Base-by-base conservation (phyloP, 1,140 invertebrate genomes). In the Brachionus asplanchnoidis region DNA sequence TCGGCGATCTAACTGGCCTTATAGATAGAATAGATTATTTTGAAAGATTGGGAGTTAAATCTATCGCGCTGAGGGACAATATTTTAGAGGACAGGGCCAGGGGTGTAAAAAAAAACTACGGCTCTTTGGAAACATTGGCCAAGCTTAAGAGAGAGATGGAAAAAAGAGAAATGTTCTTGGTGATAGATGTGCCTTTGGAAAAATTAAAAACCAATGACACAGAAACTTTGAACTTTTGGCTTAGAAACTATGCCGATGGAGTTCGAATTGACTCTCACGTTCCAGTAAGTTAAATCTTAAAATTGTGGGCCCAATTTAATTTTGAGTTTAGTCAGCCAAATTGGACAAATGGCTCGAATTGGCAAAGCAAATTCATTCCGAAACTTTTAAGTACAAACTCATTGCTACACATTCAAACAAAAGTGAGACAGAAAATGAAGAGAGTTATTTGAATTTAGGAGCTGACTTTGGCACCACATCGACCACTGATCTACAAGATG, bases 141-240 rank as follows among this genome's bases (percentile, higher is more conserved):
- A 40, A 65, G 26, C 40, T 82, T 1, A 82, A 68, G 26, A 82
- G 60, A 28, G 32, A 40, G 23, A 4, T 65, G 12, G 79, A 60
- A 17, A n/a, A 17, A 68, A 68, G 20, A 32, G 82, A 84, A 36
- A 84, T 84, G 32, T 42, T 70, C 44, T 56, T 84, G 9, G 42
- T 84, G 20, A n/a, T 84, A 9, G 82, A 84, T 17, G 14, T 84
- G 9, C 68, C 60, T 6, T 40, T 20, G 32, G 23, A 42, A 14
- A 44, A 65, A 40, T 65, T 44, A n/a, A 23, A 28, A 8, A 7
- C 5, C 12, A 60, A 82, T 6, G 32, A 20, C 8, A 26, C 20
- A 8, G 53, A 60, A n/a, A 42, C 65, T 40, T 40, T 82, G 14
- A 44, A 28, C 11, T 65, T 28, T 68, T 82, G 79, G 79, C 17